A percentile compares a stretch with the other conserved stretches of the same genome.
phyloP scores from a whole-genome alignment of 2,888 invertebrate genomes.

The Parnassius mnemosyne region DNA sequence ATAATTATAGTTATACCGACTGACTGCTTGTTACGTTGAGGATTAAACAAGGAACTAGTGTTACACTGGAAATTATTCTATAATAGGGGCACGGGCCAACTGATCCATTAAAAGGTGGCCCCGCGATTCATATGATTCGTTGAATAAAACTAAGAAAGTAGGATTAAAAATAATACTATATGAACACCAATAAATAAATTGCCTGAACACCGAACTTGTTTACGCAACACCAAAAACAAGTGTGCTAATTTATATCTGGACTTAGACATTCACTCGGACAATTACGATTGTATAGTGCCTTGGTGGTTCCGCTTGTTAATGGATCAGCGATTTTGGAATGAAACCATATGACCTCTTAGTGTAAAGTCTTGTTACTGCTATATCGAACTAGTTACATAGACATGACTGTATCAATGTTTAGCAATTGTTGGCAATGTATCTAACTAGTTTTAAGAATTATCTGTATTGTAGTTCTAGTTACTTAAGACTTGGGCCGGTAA shows the following conservation, averaged over 20 bases:
- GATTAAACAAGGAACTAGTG: slow-evolving; percentile 14
- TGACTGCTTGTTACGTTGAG: slow-evolving; percentile 18
- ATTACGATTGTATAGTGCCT: slow-evolving; percentile 4
- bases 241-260: background rate
- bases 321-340: slow-evolving; percentile 2
- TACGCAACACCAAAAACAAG: background rate
- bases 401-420: background rate
- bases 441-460: slow-evolving; percentile 1
- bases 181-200: background rate
- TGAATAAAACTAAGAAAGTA: background rate
- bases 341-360: slow-evolving; percentile 17
- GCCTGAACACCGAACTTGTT: slow-evolving; percentile 1
- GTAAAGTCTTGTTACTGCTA: slow-evolving; percentile 11
- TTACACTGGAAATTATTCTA: slow-evolving; percentile 9
- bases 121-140: background rate
- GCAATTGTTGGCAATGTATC: too few species aligned
- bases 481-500: slow-evolving; percentile 10
- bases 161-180: too few species aligned
- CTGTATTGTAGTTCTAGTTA: background rate
- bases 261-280: background rate
- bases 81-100: background rate
- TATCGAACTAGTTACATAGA: slow-evolving; percentile 12
- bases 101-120: slow-evolving; percentile 3
- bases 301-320: slow-evolving; percentile 2
- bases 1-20: slow-evolving; percentile 17